Conservation (phyloP, 2,797 vertebrate species). For the Phalanger gymnotis region DNA sequence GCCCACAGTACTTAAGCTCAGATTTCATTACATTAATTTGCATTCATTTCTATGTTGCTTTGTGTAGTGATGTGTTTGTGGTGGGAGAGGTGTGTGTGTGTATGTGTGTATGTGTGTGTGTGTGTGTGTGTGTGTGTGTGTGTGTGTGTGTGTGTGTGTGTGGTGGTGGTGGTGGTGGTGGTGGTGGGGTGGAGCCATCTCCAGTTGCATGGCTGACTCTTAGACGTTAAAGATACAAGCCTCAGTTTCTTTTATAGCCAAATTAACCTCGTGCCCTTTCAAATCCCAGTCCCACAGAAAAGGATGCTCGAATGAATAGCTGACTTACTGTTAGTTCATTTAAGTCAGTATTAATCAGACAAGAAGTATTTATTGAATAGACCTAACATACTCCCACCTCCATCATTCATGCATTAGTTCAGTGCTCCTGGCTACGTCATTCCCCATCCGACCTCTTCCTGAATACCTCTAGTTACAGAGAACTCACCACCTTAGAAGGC, state of each 20-base stretch:
- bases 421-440: neutral
- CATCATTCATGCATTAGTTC: neutral
- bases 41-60: neutral
- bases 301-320: neutral
- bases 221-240: neutral
- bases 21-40: neutral
- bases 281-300: neutral
- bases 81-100: neutral
- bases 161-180: no score
- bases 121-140: no score
- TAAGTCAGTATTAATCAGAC: neutral
- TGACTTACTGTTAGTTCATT: neutral
- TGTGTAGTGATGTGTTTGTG: neutral
- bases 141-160: no score
- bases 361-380: neutral
- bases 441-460: neutral
- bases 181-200: neutral
- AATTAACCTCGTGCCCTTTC: neutral
- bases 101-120: neutral
- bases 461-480: neutral
- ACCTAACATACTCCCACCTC: neutral
- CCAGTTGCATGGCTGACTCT: neutral
- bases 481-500: neutral
- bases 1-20: neutral
- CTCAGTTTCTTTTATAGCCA: neutral